phyloP scores from a whole-genome alignment of 2,888 invertebrate species.

The Erebia aethiops region DNA sequence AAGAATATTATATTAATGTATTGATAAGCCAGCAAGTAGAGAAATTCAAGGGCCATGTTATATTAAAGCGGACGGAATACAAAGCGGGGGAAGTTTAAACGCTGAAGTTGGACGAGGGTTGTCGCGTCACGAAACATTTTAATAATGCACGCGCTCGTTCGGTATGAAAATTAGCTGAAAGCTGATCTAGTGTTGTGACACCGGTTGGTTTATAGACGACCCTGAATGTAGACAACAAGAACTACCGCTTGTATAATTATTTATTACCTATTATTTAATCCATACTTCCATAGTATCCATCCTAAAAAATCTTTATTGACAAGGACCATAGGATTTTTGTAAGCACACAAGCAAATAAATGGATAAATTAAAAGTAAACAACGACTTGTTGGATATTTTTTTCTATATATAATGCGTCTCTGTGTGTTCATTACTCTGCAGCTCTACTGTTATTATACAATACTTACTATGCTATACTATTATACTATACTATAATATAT shows the following conservation, averaged over 20 bases:
- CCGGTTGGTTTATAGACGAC: conserved; percentile 68
- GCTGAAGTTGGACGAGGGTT: conserved; percentile 64
- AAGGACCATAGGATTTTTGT: too few relatives aligned
- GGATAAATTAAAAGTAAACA: too few relatives aligned
- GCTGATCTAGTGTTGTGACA: conserved; percentile 55
- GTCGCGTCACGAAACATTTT: conserved; percentile 74
- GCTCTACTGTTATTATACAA: background rate
- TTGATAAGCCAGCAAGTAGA: conserved; percentile 34
- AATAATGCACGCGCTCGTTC: conserved; percentile 80
- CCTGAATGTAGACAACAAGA: conserved; percentile 27
- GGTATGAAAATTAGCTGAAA: conserved; percentile 80
- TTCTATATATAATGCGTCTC: conserved; percentile 2
- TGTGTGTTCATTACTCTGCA: conserved; percentile 10
- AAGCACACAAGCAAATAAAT: too few relatives aligned
- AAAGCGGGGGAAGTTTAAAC: conserved; percentile 61
- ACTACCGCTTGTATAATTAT: conserved; percentile 16
- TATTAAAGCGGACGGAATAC: conserved; percentile 40
- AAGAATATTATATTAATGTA: conserved; percentile 38
- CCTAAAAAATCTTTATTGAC: too few relatives aligned
- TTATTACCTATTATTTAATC: background rate
- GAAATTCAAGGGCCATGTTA: conserved; percentile 41
- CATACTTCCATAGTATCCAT: too few relatives aligned
- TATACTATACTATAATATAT: too few relatives aligned
- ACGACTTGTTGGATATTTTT: background rate
- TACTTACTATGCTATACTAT: too few relatives aligned